phyloP scores from a whole-genome alignment of 2,888 invertebrate genomes.

The Lithophane ornitopus region DNA sequence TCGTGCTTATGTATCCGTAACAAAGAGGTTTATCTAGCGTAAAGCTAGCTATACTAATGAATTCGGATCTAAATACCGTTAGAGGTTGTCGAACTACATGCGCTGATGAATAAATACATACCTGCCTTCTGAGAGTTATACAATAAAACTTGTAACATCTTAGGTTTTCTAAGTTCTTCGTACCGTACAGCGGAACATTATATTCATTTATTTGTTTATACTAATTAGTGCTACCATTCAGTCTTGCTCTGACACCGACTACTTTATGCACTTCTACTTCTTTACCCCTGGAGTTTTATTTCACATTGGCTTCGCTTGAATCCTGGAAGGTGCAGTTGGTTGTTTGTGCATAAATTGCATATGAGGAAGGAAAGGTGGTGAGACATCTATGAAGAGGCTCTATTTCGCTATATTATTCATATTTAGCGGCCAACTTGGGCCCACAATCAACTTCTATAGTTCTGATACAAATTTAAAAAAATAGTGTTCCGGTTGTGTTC shows the following conservation, averaged over 20 bases:
- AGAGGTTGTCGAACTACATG: slow-evolving; percentile 82
- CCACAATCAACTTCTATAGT: background rate
- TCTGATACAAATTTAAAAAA: background rate
- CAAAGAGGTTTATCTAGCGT: slow-evolving; percentile 28
- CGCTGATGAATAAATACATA: slow-evolving; percentile 65
- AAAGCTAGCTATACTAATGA: slow-evolving; percentile 72
- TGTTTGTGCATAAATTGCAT: background rate
- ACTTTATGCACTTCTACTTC: background rate
- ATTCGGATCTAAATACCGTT: slow-evolving; percentile 86
- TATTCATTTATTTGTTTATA: background rate
- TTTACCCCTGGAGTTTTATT: background rate
- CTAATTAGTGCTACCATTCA: background rate
- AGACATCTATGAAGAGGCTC: background rate
- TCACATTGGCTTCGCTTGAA: no score
- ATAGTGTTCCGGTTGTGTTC: background rate
- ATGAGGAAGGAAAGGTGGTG: background rate
- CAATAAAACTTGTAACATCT: slow-evolving; percentile 2
- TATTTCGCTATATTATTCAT: background rate
- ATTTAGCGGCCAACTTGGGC: background rate
- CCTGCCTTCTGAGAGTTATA: background rate
- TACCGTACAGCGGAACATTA: background rate
- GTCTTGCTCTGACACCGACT: background rate
- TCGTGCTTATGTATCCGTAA: slow-evolving; percentile 42
- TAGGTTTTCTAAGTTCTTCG: slow-evolving; percentile 1
- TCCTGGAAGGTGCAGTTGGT: background rate